Conservation (phyloP, 2,113 vertebrate genomes). For the Lagopus leucura region DNA sequence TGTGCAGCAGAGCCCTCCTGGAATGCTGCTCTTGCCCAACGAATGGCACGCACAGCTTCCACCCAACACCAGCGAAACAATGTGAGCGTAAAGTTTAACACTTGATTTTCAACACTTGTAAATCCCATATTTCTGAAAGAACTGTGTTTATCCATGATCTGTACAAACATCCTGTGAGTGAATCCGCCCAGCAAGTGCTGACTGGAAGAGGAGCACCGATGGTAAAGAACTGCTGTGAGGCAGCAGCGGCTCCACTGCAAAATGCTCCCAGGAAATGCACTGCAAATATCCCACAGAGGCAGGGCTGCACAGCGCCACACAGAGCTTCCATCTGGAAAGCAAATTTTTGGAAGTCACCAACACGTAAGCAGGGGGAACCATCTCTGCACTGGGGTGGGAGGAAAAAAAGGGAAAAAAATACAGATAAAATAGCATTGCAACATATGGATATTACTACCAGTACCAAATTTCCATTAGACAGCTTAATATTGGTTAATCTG, state of each 20-base stretch:
- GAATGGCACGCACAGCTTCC: background rate
- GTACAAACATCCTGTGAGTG: background rate
- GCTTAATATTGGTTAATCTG: too few species aligned
- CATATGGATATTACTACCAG: background rate
- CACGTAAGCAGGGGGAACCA: background rate
- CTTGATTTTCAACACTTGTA: background rate
- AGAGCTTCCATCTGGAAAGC: background rate
- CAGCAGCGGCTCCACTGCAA: background rate
- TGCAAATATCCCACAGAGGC: background rate
- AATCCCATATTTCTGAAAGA: background rate
- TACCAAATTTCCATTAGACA: background rate
- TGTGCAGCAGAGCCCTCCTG: background rate
- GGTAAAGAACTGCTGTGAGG: too few species aligned
- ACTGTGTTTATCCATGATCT: background rate
- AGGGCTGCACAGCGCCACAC: background rate
- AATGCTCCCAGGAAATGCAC: fast-evolving
- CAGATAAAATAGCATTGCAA: background rate
- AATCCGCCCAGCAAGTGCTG: background rate
- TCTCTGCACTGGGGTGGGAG: background rate
- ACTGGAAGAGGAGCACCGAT: too few species aligned
- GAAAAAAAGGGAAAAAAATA: background rate
- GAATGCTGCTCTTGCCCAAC: background rate
- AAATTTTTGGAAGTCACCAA: background rate
- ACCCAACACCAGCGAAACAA: background rate
- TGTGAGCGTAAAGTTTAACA: background rate